These are phyloP conservation scores for Sciaenops ocellatus DNA, from an alignment of 2,797 vertebrate species.

Conservation along the genomic window DNA sequence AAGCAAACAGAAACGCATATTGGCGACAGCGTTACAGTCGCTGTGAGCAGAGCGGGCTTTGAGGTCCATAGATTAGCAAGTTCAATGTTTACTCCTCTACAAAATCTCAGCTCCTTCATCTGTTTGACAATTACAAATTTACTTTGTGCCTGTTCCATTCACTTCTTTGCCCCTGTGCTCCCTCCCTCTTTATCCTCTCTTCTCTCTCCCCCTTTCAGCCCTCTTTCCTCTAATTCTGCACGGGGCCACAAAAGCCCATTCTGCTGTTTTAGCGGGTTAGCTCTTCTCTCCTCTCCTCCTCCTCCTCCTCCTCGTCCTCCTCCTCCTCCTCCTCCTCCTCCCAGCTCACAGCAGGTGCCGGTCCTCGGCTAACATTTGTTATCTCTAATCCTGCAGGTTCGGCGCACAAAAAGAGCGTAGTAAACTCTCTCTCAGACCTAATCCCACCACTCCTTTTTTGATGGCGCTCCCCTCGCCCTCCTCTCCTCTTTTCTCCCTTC, in stretches of 20 bases:
- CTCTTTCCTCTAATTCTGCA: conserved; percentile 69
- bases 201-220: conserved; percentile 38
- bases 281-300: conserved; percentile 50
- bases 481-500: conserved; percentile 74
- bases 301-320: conserved; percentile 15
- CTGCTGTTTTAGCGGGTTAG: conserved; percentile 78
- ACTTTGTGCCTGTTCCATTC: conserved; percentile 72
- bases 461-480: conserved; percentile 75
- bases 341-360: conserved; percentile 82
- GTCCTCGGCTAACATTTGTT: conserved; percentile 84
- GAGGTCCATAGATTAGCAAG: conserved; percentile 68
- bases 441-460: conserved; percentile 83
- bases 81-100: conserved; percentile 70
- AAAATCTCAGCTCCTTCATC: conserved; percentile 72
- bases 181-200: conserved; percentile 53
- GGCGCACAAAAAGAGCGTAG: conserved; percentile 84
- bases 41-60: conserved; percentile 45
- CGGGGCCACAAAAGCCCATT: conserved; percentile 77
- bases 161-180: conserved; percentile 51
- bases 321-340: conserved; percentile 61
- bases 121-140: conserved; percentile 79
- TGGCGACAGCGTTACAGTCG: conserved; percentile 26
- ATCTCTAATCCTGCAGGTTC: conserved; percentile 88
- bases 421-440: conserved; percentile 86
- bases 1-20: conserved; percentile 29